phyloP scores from a whole-genome alignment of 2,797 vertebrate species.

The Phalanger gymnotis region DNA sequence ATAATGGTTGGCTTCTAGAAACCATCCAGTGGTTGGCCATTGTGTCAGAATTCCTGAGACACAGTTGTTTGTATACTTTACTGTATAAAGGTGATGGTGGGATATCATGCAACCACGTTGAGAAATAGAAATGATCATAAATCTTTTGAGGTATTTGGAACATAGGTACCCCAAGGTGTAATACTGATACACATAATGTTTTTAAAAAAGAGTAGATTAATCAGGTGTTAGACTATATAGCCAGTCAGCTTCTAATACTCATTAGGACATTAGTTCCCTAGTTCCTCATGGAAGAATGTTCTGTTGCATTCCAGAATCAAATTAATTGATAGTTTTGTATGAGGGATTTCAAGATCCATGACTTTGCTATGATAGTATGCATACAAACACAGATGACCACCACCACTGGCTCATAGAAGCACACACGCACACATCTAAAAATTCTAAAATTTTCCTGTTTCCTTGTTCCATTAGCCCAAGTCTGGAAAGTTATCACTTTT shows the following conservation, averaged over 20 bases:
- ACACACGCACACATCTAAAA: neutral
- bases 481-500: neutral
- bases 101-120: neutral
- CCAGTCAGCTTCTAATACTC: neutral
- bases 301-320: neutral
- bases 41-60: neutral
- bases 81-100: neutral
- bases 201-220: too few species aligned
- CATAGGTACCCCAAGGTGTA: neutral
- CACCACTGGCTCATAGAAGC: neutral
- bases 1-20: neutral
- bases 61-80: neutral
- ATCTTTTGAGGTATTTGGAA: neutral
- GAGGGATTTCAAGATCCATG: neutral
- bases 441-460: neutral
- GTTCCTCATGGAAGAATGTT: neutral
- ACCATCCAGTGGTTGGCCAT: too few species aligned
- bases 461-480: neutral
- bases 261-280: neutral
- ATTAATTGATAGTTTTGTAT: neutral
- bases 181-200: neutral
- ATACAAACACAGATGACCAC: neutral
- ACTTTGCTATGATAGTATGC: neutral
- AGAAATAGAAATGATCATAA: neutral
- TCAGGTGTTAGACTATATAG: neutral